A percentile compares a stretch with the other conserved stretches of the same genome.
Evolutionary conservation across 2,888 invertebrate species (phyloP).

Genomic region (Tipula vernalis): DNA sequence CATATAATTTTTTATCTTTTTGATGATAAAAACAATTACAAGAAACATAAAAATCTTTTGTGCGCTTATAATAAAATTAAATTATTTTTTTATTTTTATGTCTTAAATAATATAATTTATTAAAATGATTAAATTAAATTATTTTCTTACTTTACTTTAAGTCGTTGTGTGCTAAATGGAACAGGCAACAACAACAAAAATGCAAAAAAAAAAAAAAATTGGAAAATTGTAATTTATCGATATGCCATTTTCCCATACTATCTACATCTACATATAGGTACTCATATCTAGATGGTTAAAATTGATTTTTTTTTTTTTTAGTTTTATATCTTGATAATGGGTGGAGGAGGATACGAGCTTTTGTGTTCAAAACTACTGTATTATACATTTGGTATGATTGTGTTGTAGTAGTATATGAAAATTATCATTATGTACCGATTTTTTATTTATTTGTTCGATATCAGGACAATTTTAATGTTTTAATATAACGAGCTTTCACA

Average conservation of each 20-base stretch:
- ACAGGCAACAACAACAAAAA: neutral
- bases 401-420: neutral
- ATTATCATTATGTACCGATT: neutral
- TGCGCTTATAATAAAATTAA: conserved; percentile 4
- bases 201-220: neutral
- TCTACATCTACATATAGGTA: neutral
- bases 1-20: neutral
- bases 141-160: neutral
- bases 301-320: neutral
- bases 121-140: neutral
- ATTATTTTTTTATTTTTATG: neutral
- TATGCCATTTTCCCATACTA: neutral
- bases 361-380: neutral
- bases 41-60: neutral
- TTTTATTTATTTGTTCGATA: neutral
- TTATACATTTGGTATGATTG: no score
- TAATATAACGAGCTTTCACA: neutral
- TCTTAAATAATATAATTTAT: neutral
- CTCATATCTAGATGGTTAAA: neutral
- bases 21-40: neutral
- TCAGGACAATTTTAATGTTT: neutral
- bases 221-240: neutral
- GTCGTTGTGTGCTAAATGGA: neutral
- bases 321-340: neutral
- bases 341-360: neutral